Base-by-base conservation (phyloP, 2,888 invertebrate genomes). In the Lasioglossum figueresi region DNA sequence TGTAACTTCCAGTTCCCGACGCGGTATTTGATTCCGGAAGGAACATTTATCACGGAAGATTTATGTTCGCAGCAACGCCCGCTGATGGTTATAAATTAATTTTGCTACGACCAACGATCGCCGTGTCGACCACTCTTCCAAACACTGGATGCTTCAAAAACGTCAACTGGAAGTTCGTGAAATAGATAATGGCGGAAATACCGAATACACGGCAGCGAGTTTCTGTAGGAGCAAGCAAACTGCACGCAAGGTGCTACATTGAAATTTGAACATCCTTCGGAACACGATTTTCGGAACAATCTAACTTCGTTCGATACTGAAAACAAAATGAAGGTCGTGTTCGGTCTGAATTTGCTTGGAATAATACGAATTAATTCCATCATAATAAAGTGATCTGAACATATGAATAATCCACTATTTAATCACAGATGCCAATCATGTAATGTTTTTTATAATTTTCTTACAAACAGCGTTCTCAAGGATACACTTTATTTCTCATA, bases 71-170 rank as follows among this genome's bases (percentile, higher is more conserved):
- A 31, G 45, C 63, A 78, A 81, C 71, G 63, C 5, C 23, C 71
- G 77, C 68, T 80, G 85, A 81, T 84, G 85, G 85, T 85, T 85
- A 81, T 85, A 85, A 85, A 85, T 85, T 85, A 85, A 85, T 85
- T 85, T 84, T 71, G 52, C 40, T 78, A 80, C 84, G 76, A 45
- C 52, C 40, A 14, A 68, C 66, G 27, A 16, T 63, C 31, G 34
- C 19, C 43, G 56, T 37, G 19, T 19, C 48, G 34, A 31, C 63
- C 6, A 52, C n/a, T 71, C 45, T 37, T 19, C 14, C 23, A 19
- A 31, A 43, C 48, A 43, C 70, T 4, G 70, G 23, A 23, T 19
- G 68, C 8, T 40, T 56, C 71, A 63, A 83, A 83, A 79, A 76
- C 45, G 77, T 2, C 2, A 27, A 40, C 27, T 4, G 14, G 23